Conservation (phyloP, 2,888 invertebrate species). For the Agrilus cyanescens region DNA sequence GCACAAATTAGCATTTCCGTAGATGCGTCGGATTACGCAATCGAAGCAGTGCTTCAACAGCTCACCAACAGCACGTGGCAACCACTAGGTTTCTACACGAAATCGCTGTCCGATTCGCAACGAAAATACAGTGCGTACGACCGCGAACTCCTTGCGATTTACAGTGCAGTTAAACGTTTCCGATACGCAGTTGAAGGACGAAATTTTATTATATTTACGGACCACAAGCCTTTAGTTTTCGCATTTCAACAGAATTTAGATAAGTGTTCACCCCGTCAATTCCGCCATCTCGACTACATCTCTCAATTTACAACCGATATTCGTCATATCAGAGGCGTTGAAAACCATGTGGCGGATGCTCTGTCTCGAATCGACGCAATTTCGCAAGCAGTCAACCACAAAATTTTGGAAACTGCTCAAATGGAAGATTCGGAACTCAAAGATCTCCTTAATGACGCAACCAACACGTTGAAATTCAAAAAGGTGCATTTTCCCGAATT, state of each 20-base stretch:
- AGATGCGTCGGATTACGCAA: conserved; percentile 27
- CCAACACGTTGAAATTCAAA: too few relatives aligned
- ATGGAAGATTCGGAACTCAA: too few relatives aligned
- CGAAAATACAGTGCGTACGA: conserved; percentile 25
- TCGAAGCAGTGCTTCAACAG: conserved; percentile 29
- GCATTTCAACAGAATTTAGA: conserved; percentile 22
- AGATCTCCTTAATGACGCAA: too few relatives aligned
- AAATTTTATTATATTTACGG: conserved; percentile 22
- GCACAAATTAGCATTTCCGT: conserved; percentile 9
- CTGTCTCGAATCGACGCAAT: too few relatives aligned
- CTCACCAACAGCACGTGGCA: conserved; percentile 16
- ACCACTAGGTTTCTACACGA: conserved; percentile 24
- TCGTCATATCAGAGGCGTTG: not conserved
- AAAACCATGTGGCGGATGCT: too few relatives aligned
- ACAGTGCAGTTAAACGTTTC: conserved; percentile 23
- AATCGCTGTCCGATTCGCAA: conserved; percentile 21
- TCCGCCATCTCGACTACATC: conserved; percentile 24
- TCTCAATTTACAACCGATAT: conserved; percentile 27
- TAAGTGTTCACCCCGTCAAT: conserved; percentile 24
- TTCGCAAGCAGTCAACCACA: too few relatives aligned
- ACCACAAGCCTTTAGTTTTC: conserved; percentile 25
- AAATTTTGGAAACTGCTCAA: too few relatives aligned
- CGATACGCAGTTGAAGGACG: conserved; percentile 26
- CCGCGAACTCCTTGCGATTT: conserved; percentile 26
- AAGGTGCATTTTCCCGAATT: too few relatives aligned